A percentile compares a stretch with the other conserved stretches of the same genome.
Evolutionary conservation across 1,140 invertebrate genomes (phyloP).

Genomic region (Akabosia matsudoensis): DNA sequence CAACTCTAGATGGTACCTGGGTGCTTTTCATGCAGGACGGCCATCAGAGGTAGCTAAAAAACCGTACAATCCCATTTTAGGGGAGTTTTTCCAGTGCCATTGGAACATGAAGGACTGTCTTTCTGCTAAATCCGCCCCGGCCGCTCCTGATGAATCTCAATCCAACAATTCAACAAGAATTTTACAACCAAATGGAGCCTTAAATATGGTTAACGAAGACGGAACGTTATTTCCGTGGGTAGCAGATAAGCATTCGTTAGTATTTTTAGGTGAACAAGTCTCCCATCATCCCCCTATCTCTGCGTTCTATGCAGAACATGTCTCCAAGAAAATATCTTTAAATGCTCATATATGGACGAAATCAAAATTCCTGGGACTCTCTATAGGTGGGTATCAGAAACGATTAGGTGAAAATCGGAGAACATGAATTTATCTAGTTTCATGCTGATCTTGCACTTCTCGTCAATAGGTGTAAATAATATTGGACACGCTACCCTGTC

Average conservation of each 20-base stretch:
- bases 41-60: conserved; percentile 94
- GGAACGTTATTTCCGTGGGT: conserved; percentile 42
- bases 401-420: conserved; percentile 3
- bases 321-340: conserved; percentile 82
- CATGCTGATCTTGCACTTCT: too few relatives aligned
- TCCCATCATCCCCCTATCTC: conserved; percentile 97
- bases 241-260: conserved; percentile 54
- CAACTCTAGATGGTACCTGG: conserved; percentile 80
- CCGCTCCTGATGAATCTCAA: conserved; percentile 28
- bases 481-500: conserved; percentile 63
- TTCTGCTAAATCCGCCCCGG: conserved; percentile 2
- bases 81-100: conserved; percentile 88
- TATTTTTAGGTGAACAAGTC: conserved; percentile 96
- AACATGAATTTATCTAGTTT: conserved; percentile 20
- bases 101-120: conserved; percentile 63
- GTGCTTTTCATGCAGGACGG: conserved; percentile 93
- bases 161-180: conserved; percentile 25
- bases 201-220: conserved; percentile 12
- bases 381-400: conserved; percentile 62
- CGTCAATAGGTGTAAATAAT: conserved; percentile 77
- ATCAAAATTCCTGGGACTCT: conserved; percentile 94
- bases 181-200: conserved; percentile 19
- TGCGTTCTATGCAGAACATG: conserved; percentile 95
- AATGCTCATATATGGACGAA: conserved; percentile 96
- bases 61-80: conserved; percentile 95